These are phyloP conservation scores for Rhodinocichla rosea DNA, from an alignment of 2,113 vertebrate genomes.

Conservation along the genomic window DNA sequence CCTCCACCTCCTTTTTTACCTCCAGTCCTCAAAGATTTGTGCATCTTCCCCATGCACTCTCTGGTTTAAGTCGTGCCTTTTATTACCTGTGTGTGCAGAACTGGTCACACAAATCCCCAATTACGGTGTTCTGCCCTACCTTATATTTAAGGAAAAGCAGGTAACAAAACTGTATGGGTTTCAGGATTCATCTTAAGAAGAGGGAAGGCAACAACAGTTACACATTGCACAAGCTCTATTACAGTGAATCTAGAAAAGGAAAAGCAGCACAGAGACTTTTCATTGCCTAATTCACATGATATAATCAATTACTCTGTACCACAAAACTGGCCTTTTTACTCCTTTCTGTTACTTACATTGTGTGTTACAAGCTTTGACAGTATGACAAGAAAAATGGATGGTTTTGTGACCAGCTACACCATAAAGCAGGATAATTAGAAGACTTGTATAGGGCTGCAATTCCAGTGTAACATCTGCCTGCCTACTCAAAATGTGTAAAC, in stretches of 20 bases:
- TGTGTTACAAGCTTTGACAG: slow-evolving; percentile 17
- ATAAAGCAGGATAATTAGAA: neutral
- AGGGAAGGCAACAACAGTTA: neutral
- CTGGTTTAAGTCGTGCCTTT: neutral
- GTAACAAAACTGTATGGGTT: neutral
- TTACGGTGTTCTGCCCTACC: no score
- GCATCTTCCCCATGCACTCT: neutral
- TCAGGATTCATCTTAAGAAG: neutral
- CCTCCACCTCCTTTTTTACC: neutral
- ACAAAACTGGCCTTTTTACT: slow-evolving; percentile 11
- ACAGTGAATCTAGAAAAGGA: neutral
- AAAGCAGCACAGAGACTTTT: neutral
- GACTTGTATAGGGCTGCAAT: neutral
- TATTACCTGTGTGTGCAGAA: neutral
- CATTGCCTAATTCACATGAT: slow-evolving; percentile 22
- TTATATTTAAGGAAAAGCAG: neutral
- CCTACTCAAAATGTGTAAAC: neutral
- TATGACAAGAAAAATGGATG: neutral
- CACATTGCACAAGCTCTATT: neutral
- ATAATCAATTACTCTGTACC: slow-evolving; percentile 5
- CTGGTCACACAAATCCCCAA: neutral
- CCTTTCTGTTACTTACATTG: neutral
- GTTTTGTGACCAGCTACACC: neutral
- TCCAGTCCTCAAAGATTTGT: neutral
- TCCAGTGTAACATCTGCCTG: neutral